Base-by-base conservation (phyloP, 1,140 invertebrate species). In the Bombus sibiricus region DNA sequence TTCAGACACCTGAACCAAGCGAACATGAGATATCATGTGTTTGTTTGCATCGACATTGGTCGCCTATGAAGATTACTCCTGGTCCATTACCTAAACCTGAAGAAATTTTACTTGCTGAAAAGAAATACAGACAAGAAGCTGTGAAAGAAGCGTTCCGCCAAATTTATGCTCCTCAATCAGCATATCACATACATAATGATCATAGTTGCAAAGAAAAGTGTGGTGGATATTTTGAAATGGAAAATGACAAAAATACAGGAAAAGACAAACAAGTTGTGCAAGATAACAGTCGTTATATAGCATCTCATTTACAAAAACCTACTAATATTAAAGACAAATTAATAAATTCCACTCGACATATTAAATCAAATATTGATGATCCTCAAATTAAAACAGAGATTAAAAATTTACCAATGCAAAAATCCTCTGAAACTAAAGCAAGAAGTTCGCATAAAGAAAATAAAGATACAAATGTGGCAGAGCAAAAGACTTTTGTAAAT, bases 1-100 rank as follows among this genome's bases (percentile, higher is more conserved):
- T 84, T 32, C 72, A 81, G 34, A 94, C 93, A 53, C 93, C 93
- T 0, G 41, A 86, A 53, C 47, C 80, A 0, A 93, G 92, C 66
- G 64, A 79, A 62, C 41, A 79, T 28, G 41, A 88, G 1, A 64
- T 89, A 81, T 73, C 72, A 47, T 81, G 34, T 41, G 71, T 71
- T 47, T 62, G 64, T 76, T 37, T 47, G 2, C 88, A 86, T 86
- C 73, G 77, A n/a, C 89, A 92, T 59, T 91, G 89, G 91, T 92
- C 91, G 2, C 85, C 85, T 25, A 87, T 10, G 1, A 69, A 83
- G 2, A 64, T 92, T 77, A 76, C 77, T 34, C 68, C 80, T 15
- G 83, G 86, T 28, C 86, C 88, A 25, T 59, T 86, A 18, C 77
- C 66, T 0, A 80, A 43, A 41, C 82, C 25, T 76, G 32, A 41